phyloP scores from a whole-genome alignment of 2,797 vertebrate species.

The Eremophila alpestris region DNA sequence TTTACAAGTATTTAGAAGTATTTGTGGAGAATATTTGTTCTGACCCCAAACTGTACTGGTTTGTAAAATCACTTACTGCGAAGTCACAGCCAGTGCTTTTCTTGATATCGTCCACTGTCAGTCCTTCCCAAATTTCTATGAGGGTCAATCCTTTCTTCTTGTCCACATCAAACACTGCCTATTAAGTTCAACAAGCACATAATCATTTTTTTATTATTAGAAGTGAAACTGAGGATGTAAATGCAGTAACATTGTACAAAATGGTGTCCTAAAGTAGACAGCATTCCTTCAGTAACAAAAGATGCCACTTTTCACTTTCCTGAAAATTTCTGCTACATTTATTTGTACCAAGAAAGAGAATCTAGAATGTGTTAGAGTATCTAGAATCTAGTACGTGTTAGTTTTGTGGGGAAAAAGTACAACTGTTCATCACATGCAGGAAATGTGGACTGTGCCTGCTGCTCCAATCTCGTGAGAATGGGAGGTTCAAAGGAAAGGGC shows the following conservation, averaged over 20 bases:
- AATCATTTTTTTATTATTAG: background rate
- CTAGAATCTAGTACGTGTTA: background rate
- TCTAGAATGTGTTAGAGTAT: background rate
- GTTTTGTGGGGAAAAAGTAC: background rate
- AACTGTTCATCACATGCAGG: background rate
- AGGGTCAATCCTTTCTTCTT: slow-evolving; percentile 89
- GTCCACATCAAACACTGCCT: slow-evolving; percentile 98
- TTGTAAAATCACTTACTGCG: slow-evolving; percentile 78
- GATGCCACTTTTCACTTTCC: background rate
- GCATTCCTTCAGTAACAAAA: background rate
- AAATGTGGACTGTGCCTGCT: background rate
- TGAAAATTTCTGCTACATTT: background rate
- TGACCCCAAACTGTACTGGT: background rate
- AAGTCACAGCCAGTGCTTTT: slow-evolving; percentile 91
- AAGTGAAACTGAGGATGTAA: background rate
- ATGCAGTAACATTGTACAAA: background rate
- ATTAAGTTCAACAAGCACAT: background rate
- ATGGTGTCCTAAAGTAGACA: background rate
- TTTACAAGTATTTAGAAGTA: background rate
- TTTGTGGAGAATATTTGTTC: background rate
- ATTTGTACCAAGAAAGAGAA: background rate
- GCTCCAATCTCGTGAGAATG: background rate
- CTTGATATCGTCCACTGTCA: slow-evolving; percentile 91
- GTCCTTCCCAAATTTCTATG: slow-evolving; percentile 91
- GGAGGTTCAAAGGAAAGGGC: background rate